These are phyloP conservation scores for Gallirallus australis DNA, from an alignment of 2,797 vertebrate genomes.

Conservation along the genomic window DNA sequence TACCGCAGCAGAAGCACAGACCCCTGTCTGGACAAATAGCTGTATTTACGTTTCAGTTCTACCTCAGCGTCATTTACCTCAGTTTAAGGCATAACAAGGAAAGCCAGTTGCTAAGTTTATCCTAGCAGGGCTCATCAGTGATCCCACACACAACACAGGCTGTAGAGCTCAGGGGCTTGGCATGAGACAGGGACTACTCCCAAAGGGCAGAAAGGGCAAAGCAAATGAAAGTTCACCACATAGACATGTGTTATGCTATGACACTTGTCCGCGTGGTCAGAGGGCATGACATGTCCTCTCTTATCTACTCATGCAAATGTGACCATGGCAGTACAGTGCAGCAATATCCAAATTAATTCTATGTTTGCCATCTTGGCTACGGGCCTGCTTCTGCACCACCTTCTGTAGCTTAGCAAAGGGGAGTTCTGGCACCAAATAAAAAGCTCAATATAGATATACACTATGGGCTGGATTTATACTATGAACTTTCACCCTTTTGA, in stretches of 20 bases:
- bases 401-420: neutral
- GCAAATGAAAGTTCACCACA: neutral
- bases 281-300: neutral
- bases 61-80: neutral
- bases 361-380: neutral
- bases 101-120: neutral
- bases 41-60: neutral
- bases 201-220: neutral
- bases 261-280: neutral
- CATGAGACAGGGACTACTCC: neutral
- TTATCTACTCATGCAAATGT: neutral
- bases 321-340: neutral
- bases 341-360: neutral
- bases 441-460: neutral
- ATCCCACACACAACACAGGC: neutral
- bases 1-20: neutral
- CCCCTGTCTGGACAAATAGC: accelerated
- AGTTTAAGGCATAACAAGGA: neutral
- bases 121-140: neutral
- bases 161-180: neutral
- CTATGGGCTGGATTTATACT: neutral
- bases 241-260: neutral
- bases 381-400: neutral
- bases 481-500: neutral
- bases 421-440: neutral